Evolutionary conservation across 1,140 invertebrate species (phyloP).

Genomic region (Neotoxoptera formosana): DNA sequence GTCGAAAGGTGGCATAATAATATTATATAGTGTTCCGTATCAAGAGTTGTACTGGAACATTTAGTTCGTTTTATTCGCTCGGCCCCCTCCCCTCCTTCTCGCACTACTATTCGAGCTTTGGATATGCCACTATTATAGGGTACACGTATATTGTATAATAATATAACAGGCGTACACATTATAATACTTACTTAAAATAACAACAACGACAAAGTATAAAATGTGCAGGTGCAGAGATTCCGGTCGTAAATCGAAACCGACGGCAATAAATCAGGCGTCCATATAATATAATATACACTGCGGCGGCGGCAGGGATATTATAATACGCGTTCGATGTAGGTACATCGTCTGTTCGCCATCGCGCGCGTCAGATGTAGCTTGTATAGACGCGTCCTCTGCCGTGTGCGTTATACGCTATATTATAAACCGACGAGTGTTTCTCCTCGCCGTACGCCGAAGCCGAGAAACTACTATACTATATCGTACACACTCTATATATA

Average conservation of each 20-base stretch:
- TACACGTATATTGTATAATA: neutral
- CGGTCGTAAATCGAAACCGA: neutral
- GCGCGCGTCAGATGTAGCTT: neutral
- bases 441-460: neutral
- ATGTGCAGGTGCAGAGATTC: neutral
- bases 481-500: no score
- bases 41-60: neutral
- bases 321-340: neutral
- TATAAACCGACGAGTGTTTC: neutral
- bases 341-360: constrained; percentile 29
- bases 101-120: neutral
- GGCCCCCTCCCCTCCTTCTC: no score
- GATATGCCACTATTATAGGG: neutral
- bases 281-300: neutral
- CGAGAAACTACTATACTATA: no score
- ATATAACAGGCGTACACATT: neutral
- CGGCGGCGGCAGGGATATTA: neutral
- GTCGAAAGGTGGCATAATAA: neutral
- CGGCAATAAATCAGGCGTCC: neutral
- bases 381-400: neutral
- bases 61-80: neutral
- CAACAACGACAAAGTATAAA: neutral
- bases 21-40: no score
- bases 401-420: neutral
- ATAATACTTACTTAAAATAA: neutral